phyloP scores from a whole-genome alignment of 2,113 vertebrate genomes.

The Loxodonta africana region DNA sequence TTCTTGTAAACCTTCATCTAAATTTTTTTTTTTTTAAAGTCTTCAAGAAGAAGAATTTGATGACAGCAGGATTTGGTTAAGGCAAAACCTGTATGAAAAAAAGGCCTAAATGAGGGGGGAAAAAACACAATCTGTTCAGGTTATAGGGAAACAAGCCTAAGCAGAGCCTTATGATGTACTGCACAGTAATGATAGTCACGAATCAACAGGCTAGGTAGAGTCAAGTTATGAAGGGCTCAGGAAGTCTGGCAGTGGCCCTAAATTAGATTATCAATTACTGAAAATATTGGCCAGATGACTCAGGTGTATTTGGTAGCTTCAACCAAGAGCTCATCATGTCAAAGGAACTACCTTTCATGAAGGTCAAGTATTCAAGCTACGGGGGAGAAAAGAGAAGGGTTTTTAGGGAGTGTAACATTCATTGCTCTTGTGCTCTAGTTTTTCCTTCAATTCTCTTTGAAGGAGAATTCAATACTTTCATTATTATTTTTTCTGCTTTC shows the following conservation, averaged over 20 bases:
- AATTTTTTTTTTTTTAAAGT: too few relatives aligned
- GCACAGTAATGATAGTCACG: neutral
- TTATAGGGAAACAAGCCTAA: neutral
- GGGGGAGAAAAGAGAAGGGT: neutral
- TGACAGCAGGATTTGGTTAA: neutral
- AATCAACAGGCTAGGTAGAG: neutral
- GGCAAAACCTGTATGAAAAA: neutral
- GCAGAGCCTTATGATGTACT: neutral
- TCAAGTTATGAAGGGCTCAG: neutral
- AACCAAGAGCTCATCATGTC: neutral
- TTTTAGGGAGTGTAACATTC: neutral
- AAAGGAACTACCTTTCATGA: neutral
- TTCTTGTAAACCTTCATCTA: too few relatives aligned
- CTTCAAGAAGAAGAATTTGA: constrained; percentile 7
- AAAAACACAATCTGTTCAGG: neutral
- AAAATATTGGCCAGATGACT: neutral
- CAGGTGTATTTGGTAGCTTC: neutral
- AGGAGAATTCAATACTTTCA: constrained; percentile 52
- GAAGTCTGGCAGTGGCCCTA: neutral
- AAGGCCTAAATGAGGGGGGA: constrained; percentile 4
- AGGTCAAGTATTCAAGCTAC: neutral
- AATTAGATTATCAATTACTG: neutral
- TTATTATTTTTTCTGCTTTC: constrained; percentile 51
- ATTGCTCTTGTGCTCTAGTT: neutral
- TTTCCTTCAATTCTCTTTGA: constrained; percentile 41